Conservation (phyloP, 2,797 vertebrate genomes). For the Thripadectes ignobilis region DNA sequence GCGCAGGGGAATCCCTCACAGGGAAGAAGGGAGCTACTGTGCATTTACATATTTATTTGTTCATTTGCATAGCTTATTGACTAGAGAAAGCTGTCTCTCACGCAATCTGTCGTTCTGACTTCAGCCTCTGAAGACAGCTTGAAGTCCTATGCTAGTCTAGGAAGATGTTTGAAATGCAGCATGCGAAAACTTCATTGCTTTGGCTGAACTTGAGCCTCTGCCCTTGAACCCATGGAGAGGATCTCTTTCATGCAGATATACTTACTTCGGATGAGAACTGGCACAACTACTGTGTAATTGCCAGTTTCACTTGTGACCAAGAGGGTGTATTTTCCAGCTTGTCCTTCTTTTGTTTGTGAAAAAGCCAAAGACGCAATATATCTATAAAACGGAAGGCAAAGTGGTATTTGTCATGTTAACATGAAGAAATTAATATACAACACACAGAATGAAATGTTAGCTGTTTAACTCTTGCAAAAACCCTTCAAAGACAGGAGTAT, state of each 20-base stretch:
- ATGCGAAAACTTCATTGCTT: background rate
- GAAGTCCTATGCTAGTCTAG: background rate
- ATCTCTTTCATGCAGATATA: constrained; percentile 1
- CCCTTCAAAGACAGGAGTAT: background rate
- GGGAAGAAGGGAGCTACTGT: background rate
- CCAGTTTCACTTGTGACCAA: constrained; percentile 64
- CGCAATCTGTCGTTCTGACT: background rate
- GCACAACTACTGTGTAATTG: constrained; percentile 74
- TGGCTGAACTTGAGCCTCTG: background rate
- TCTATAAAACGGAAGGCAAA: constrained; percentile 68
- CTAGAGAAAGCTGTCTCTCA: background rate
- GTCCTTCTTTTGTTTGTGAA: constrained; percentile 66
- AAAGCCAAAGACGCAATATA: constrained; percentile 68
- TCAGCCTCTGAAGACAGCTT: background rate
- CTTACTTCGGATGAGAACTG: constrained; percentile 77
- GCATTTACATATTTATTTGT: background rate
- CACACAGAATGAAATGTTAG: background rate
- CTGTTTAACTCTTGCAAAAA: background rate
- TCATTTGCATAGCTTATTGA: background rate
- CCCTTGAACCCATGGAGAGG: background rate
- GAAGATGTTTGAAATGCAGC: background rate
- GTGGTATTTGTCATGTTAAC: background rate
- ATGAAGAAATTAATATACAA: background rate
- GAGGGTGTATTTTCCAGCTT: constrained; percentile 81
- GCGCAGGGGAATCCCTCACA: background rate